These are phyloP conservation scores for Bos taurus DNA, from an alignment of 2,113 vertebrate genomes.

Conservation along the genomic window DNA sequence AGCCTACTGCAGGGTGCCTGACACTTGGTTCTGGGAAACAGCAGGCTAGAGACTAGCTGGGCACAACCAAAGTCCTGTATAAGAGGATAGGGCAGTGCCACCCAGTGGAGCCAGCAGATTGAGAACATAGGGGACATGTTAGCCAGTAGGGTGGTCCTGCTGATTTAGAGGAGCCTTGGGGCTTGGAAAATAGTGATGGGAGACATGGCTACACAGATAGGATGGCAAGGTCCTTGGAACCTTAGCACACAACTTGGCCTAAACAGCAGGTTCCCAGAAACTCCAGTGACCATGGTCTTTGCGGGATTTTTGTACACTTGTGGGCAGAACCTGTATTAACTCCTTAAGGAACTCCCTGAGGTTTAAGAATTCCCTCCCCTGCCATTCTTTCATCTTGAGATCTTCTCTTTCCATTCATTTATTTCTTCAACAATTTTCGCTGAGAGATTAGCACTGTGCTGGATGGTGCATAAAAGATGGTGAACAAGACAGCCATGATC, in stretches of 20 bases:
- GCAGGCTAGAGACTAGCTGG: background rate
- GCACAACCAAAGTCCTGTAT: background rate
- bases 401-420: constrained; percentile 1
- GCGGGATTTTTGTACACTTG: background rate
- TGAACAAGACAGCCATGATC: background rate
- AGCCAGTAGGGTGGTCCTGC: background rate
- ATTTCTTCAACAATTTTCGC: background rate
- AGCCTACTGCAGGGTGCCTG: background rate
- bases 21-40: background rate
- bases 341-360: background rate
- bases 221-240: background rate
- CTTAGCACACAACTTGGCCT: background rate
- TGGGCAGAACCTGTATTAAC: background rate
- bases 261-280: background rate
- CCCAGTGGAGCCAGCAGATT: constrained; percentile 5
- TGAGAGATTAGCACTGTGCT: background rate
- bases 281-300: background rate
- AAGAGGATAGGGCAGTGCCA: background rate
- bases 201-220: background rate
- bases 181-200: background rate
- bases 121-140: background rate
- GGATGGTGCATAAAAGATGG: constrained; percentile 2
- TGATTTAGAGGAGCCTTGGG: background rate
- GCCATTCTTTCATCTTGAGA: background rate
- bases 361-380: background rate